Evolutionary conservation across 2,888 invertebrate species (phyloP), one percentile per base, ranked within the genome.

Genomic region (Kryphioiulus occultus): DNA sequence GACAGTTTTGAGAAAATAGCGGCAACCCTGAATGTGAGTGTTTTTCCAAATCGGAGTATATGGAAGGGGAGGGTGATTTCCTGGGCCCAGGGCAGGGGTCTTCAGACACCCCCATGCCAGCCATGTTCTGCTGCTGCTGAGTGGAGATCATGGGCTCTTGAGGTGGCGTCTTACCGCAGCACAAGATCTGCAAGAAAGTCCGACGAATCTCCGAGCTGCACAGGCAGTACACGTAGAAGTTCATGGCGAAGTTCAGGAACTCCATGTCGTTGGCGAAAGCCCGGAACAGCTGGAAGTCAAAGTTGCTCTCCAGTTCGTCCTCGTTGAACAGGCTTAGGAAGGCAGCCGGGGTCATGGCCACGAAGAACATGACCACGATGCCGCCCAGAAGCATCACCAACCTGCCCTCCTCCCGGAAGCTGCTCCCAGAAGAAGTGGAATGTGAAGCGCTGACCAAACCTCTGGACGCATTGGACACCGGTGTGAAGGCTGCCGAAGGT

Each of bases 171-270:
- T 78, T 26, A 12, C 68, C 30, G n/a, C 86, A 86, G 78, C 59
- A 86, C 86, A 88, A 86, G 35, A 88, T 47, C 47, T 85, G 84
- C 47, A 90, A 83, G 84, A 90, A 90, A 26, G 91, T 90, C 47
- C 88, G 90, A 9, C 92, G 89, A 86, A 92, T 92, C 88, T 92
- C 92, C 82, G 92, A 91, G 88, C 92, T 92, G 89, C 92, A 92
- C 88, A 92, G 89, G 88, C 92, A 91, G 89, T 92, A 92, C 87
- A 93, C 91, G 90, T 93, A 93, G 89, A 93, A 93, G 89, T 93
- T 93, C 89, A 93, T 91, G 2, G 93, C 92, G 89, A 93, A 93
- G 90, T 93, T 93, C 87, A 92, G 91, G 86, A 93, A 91, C 89
- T 93, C 93, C 86, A 93, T 89, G 47, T 92, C 90, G 89, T 93